Evolutionary conservation across 1,140 invertebrate genomes (phyloP).

Genomic region (Zophobas atratus): DNA sequence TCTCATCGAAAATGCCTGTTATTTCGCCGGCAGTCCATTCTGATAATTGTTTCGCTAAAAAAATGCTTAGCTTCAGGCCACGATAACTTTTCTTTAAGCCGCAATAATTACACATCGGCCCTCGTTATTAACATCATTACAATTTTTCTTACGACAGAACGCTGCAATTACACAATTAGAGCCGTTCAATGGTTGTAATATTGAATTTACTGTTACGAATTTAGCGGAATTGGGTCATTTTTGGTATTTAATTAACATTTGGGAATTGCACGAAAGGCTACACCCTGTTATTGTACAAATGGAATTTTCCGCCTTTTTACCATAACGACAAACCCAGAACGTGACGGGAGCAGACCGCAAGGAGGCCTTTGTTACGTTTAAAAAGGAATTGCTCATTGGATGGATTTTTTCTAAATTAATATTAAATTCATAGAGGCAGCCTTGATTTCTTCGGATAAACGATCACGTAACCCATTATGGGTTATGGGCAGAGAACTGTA

Average conservation of each 20-base stretch:
- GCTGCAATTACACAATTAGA: not conserved
- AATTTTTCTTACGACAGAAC: not conserved
- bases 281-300: not conserved
- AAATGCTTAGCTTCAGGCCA: not conserved
- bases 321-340: not conserved
- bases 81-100: conserved; percentile 5
- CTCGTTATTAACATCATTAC: not conserved
- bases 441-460: conserved; percentile 22
- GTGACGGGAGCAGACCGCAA: conserved; percentile 4
- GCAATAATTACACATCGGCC: not conserved
- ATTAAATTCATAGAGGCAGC: conserved; percentile 33
- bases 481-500: conserved; percentile 17
- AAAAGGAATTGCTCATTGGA: not conserved
- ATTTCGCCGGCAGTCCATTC: not conserved
- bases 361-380: conserved; percentile 6
- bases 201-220: not conserved
- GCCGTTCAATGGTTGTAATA: not conserved
- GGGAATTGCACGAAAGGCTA: not conserved
- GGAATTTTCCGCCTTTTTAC: not conserved
- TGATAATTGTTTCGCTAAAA: not conserved
- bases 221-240: not conserved
- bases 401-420: conserved; percentile 13
- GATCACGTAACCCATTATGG: conserved; percentile 35
- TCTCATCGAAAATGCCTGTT: not conserved
- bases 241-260: not conserved